Conservation (phyloP, 2,113 vertebrate species). For the Cairina moschata region DNA sequence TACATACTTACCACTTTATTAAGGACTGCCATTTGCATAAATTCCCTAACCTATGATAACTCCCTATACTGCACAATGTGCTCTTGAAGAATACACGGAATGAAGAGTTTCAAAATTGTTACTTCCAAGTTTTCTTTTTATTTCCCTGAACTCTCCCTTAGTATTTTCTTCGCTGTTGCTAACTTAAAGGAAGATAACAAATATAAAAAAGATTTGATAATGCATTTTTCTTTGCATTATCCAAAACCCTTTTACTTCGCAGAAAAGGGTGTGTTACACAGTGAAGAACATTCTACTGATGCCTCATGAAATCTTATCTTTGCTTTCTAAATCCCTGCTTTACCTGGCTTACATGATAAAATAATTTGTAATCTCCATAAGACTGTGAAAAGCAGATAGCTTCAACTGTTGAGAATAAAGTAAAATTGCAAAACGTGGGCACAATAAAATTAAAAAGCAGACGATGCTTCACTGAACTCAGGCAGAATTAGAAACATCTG, state of each 20-base stretch:
- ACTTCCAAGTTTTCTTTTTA: background rate
- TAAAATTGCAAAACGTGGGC: background rate
- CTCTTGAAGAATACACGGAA: background rate
- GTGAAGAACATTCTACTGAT: background rate
- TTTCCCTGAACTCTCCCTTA: background rate
- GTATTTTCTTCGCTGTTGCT: background rate
- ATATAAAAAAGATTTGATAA: background rate
- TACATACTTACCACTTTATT: background rate
- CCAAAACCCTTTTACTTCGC: background rate
- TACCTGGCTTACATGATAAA: background rate
- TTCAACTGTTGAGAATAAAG: background rate
- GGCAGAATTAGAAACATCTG: conserved; percentile 26
- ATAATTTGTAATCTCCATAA: background rate
- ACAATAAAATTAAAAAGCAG: conserved; percentile 9
- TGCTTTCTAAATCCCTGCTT: background rate
- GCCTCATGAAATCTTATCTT: background rate
- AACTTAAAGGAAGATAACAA: background rate
- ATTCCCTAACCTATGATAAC: background rate
- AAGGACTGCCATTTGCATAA: background rate
- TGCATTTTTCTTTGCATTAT: background rate
- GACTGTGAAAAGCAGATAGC: background rate
- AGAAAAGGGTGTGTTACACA: background rate
- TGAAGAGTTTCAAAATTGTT: background rate
- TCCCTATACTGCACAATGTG: background rate
- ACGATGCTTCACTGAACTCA: background rate